Conservation (phyloP, 2,888 invertebrate genomes). For the Doris montereyensis region DNA sequence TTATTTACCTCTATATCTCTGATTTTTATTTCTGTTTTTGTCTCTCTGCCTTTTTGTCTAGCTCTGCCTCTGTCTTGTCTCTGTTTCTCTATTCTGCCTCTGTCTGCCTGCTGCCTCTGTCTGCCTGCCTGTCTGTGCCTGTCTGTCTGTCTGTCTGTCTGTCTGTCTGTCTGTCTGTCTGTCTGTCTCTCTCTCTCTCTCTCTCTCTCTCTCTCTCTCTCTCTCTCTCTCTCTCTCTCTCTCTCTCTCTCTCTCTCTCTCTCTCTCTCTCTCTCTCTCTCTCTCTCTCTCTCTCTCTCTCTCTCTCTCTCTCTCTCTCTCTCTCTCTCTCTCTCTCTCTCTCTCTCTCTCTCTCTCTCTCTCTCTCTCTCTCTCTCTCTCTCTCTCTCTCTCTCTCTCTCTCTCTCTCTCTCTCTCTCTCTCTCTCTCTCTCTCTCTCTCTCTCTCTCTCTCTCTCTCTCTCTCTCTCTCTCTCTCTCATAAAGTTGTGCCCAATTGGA, state of each 20-base stretch:
- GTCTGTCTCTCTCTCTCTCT: background rate
- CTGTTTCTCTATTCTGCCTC: background rate
- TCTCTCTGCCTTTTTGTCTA: background rate
- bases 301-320: background rate
- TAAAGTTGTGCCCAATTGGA: no score
- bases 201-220: background rate
- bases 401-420: background rate
- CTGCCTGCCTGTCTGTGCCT: background rate
- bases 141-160: background rate
- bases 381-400: background rate
- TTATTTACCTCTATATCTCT: no score
- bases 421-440: background rate
- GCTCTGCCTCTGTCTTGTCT: background rate
- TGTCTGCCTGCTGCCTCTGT: background rate
- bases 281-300: background rate
- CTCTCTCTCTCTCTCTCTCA: background rate
- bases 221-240: background rate
- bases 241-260: background rate
- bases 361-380: background rate
- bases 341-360: background rate
- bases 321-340: background rate
- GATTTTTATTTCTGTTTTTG: no score
- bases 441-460: background rate
- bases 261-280: background rate
- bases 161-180: background rate